These are phyloP conservation scores for Ceratotherium simum DNA, from an alignment of 2,113 vertebrate species.

Conservation along the genomic window DNA sequence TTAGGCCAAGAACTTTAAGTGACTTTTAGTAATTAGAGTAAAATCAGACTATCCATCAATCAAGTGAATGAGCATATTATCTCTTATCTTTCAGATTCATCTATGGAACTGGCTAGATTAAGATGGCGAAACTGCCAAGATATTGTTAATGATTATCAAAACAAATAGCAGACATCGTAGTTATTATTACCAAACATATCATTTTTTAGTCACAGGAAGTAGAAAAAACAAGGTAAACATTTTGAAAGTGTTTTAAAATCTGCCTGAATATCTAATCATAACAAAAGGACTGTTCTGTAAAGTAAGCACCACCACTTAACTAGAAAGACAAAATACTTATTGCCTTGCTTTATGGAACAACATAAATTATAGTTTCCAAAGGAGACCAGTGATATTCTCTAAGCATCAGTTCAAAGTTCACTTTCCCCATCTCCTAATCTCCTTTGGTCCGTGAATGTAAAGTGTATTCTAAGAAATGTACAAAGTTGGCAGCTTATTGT, in stretches of 20 bases:
- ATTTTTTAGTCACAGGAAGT: background rate
- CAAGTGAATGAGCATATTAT: background rate
- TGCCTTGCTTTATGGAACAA: background rate
- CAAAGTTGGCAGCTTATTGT: background rate
- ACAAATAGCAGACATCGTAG: background rate
- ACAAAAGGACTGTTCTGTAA: background rate
- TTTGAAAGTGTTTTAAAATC: background rate
- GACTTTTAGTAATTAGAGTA: background rate
- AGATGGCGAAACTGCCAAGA: background rate
- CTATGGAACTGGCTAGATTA: background rate
- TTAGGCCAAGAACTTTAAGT: background rate
- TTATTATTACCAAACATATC: background rate
- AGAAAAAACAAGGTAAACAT: background rate
- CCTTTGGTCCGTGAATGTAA: background rate
- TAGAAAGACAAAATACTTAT: background rate
- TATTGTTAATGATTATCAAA: conserved; percentile 2
- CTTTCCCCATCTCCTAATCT: background rate
- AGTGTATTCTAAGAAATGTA: background rate
- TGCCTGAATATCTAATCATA: background rate
- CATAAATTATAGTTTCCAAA: background rate
- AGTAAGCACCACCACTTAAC: background rate
- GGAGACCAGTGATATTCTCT: background rate
- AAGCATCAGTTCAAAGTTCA: background rate
- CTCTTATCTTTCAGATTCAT: background rate
- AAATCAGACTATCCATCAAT: background rate